phyloP scores from a whole-genome alignment of 1,140 invertebrate species.

The Plectus sambesii region DNA sequence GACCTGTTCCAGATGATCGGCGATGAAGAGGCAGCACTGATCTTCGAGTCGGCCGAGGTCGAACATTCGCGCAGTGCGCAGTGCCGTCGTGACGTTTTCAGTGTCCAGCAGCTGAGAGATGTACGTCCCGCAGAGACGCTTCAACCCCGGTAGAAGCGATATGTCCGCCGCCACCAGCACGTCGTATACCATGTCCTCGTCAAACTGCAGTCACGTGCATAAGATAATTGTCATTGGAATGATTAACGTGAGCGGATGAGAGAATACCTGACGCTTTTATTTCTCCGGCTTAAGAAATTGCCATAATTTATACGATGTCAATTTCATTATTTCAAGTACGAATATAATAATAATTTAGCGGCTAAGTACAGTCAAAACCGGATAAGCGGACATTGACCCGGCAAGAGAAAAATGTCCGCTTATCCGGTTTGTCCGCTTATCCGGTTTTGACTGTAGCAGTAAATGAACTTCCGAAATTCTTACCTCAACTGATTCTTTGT shows the following conservation, averaged over 20 bases:
- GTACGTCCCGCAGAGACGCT: conserved; percentile 49
- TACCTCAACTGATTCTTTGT: no score
- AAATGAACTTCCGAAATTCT: conserved; percentile 46
- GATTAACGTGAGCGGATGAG: no score
- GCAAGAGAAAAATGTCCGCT: no score
- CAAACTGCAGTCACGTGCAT: conserved; percentile 43
- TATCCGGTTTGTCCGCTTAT: no score
- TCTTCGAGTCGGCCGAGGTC: conserved; percentile 50
- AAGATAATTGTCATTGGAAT: no score
- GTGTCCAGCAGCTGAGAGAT: conserved; percentile 44
- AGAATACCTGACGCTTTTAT: no score
- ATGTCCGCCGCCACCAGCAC: conserved; percentile 51
- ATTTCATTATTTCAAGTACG: background rate
- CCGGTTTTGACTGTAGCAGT: no score
- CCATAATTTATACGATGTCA: conserved; percentile 7
- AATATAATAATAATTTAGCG: conserved; percentile 14
- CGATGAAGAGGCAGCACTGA: conserved; percentile 51
- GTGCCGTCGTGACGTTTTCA: conserved; percentile 47
- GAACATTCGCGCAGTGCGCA: conserved; percentile 49
- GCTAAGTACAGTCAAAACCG: no score
- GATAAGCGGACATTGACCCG: no score
- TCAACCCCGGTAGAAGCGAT: conserved; percentile 52
- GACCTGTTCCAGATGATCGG: conserved; percentile 50
- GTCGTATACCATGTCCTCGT: conserved; percentile 48
- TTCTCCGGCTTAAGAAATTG: no score